Evolutionary conservation across 1,140 invertebrate genomes (phyloP).

Genomic region (Sitobion miscanthi): DNA sequence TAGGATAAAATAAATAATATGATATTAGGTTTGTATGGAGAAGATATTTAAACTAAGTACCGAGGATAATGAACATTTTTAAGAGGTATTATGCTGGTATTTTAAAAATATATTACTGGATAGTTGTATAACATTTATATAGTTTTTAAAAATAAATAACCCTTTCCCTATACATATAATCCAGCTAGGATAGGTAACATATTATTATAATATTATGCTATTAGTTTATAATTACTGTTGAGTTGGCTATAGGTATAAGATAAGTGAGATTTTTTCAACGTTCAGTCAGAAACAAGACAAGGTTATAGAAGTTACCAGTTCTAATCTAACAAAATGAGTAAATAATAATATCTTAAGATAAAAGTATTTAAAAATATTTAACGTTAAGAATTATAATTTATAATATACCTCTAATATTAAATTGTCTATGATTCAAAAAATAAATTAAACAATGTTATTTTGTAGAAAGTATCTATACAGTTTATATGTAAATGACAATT

Average conservation of each 20-base stretch:
- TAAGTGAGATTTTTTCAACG: not conserved
- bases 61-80: not conserved
- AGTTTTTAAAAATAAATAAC: not conserved
- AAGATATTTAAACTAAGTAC: not conserved
- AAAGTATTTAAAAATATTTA: not conserved
- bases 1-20: not conserved
- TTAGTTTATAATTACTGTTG: not conserved
- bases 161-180: not conserved
- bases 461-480: not conserved
- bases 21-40: not conserved
- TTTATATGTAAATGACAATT: not conserved
- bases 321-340: not conserved
- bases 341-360: not conserved
- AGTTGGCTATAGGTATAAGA: not conserved
- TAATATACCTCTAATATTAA: not conserved
- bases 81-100: not conserved
- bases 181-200: not conserved
- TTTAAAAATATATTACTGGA: not conserved
- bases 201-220: constrained; percentile 3
- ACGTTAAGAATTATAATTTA: not conserved
- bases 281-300: not conserved
- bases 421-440: not conserved
- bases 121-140: not conserved
- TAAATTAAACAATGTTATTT: not conserved
- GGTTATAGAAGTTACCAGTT: not conserved